A percentile compares a stretch with the other conserved stretches of the same genome.
Conservation (phyloP, 2,888 invertebrate species). For the Cenopis cana region DNA sequence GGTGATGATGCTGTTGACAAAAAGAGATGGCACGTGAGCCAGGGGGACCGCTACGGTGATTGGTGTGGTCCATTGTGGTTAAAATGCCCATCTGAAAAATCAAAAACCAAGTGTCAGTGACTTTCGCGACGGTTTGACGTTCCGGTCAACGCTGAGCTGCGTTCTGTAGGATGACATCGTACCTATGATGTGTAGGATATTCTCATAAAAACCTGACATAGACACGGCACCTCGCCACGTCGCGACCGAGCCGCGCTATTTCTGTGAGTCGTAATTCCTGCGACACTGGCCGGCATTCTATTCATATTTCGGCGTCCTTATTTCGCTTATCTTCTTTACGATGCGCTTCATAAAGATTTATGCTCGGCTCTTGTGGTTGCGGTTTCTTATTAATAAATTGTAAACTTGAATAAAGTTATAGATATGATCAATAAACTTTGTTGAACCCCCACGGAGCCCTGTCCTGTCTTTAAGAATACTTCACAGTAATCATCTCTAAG, state of each 20-base stretch:
- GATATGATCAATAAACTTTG: background rate
- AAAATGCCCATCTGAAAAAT: too few species aligned
- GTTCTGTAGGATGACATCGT: background rate
- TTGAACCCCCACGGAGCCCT: background rate
- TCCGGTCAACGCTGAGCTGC: background rate
- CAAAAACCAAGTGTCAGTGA: background rate
- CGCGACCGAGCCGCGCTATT: slow-evolving; percentile 25
- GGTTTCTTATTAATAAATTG: background rate
- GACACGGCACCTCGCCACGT: background rate
- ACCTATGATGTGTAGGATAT: background rate
- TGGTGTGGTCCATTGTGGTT: too few species aligned
- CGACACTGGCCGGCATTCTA: slow-evolving; percentile 55
- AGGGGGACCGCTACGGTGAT: too few species aligned
- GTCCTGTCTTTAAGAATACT: background rate
- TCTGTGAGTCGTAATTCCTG: slow-evolving; percentile 42
- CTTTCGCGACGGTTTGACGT: background rate
- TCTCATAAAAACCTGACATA: background rate
- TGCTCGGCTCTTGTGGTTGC: background rate
- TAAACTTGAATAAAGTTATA: slow-evolving; percentile 1
- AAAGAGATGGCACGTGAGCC: background rate
- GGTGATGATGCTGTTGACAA: background rate
- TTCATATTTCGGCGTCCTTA: slow-evolving; percentile 37
- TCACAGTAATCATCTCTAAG: background rate
- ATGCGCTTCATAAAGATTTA: slow-evolving; percentile 14
- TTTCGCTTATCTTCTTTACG: slow-evolving; percentile 30